These are phyloP conservation scores for Cephus pygmeus DNA, from an alignment of 2,888 invertebrate species.

Conservation along the genomic window DNA sequence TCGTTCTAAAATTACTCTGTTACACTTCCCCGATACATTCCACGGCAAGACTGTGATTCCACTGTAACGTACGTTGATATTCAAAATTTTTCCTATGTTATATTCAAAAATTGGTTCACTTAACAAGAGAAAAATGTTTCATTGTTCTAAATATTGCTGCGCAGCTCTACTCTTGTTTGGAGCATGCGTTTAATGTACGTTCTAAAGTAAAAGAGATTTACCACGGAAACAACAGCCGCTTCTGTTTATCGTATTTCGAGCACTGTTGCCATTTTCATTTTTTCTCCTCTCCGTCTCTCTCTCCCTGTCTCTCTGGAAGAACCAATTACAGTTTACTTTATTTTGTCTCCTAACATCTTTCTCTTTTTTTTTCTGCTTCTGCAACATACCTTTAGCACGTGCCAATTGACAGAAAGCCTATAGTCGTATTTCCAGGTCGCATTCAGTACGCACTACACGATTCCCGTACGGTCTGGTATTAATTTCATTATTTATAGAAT, in stretches of 20 bases:
- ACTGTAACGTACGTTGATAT: not conserved
- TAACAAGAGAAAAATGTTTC: not conserved
- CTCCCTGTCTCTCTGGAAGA: not conserved
- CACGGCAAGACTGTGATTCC: not conserved
- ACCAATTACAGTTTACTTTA: not conserved
- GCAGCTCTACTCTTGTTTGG: not conserved
- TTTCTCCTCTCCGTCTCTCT: not conserved
- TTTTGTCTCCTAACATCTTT: not conserved
- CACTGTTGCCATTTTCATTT: not conserved
- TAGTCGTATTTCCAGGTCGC: conserved; percentile 1
- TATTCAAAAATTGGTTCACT: not conserved
- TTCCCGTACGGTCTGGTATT: not conserved
- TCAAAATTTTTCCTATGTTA: not conserved
- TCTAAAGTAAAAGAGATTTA: not conserved
- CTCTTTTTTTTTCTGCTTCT: not conserved
- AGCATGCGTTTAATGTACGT: not conserved
- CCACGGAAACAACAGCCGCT: not conserved
- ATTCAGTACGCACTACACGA: not conserved
- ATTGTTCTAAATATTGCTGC: not conserved
- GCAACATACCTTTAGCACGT: not conserved
- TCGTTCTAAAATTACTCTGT: not conserved
- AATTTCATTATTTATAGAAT: conserved; percentile 49
- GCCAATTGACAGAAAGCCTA: not conserved
- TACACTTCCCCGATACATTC: not conserved
- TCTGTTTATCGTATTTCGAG: not conserved